phyloP scores from a whole-genome alignment of 2,888 invertebrate genomes.

The Didymodactylos carnosus region DNA sequence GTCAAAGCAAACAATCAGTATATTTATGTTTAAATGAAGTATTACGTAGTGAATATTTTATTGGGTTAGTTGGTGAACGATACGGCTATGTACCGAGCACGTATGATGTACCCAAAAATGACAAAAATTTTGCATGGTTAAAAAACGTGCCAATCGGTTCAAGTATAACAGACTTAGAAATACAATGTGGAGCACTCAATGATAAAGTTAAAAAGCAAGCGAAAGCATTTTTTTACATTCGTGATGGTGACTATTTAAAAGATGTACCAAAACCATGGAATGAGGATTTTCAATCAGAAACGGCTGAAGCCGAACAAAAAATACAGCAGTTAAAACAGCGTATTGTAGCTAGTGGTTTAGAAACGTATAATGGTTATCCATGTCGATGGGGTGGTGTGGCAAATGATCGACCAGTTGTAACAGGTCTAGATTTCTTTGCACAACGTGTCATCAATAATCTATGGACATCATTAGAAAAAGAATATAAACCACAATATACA shows the following conservation, averaged over 20 bases:
- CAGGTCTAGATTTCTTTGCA: conserved; percentile 31
- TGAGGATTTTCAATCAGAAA: conserved; percentile 24
- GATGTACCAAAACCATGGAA: conserved; percentile 24
- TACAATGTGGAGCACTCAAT: neutral
- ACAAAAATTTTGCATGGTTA: conserved; percentile 30
- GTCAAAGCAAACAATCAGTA: conserved; percentile 22
- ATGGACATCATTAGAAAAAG: conserved; percentile 28
- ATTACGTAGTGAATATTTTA: conserved; percentile 23
- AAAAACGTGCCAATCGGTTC: conserved; percentile 20
- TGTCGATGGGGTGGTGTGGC: conserved; percentile 31
- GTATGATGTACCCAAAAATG: conserved; percentile 23
- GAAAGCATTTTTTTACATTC: conserved; percentile 32
- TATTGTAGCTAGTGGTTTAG: conserved; percentile 25
- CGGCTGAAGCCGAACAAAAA: conserved; percentile 18
- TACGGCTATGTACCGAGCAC: conserved; percentile 27
- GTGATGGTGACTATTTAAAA: conserved; percentile 24
- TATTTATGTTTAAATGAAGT: conserved; percentile 25
- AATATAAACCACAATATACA: conserved; percentile 16
- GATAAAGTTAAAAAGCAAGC: conserved; percentile 32
- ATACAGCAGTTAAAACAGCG: conserved; percentile 24
- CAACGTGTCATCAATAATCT: conserved; percentile 29
- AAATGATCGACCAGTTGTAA: conserved; percentile 27
- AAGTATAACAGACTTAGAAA: conserved; percentile 10
- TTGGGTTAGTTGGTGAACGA: conserved; percentile 23
- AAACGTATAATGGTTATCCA: conserved; percentile 30